Conservation (phyloP, 2,797 vertebrate species). For the Chelonia mydas region DNA sequence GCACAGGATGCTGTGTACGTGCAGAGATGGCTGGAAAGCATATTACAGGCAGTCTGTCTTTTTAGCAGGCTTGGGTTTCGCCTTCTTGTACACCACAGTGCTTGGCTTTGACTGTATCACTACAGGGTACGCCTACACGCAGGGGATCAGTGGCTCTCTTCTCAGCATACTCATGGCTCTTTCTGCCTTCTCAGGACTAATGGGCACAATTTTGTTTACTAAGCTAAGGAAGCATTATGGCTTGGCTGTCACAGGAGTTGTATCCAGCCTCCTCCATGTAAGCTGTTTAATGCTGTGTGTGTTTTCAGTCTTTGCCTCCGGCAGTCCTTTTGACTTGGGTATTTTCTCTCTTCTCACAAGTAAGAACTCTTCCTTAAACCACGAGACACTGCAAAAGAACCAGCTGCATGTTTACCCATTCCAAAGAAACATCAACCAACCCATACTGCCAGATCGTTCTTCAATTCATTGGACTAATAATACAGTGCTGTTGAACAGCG, state of each 20-base stretch:
- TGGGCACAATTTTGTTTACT: constrained; percentile 87
- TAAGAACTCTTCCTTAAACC: constrained; percentile 73
- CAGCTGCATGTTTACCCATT: constrained; percentile 79
- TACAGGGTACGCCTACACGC: constrained; percentile 85
- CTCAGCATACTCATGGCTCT: constrained; percentile 87
- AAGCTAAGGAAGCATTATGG: constrained; percentile 83
- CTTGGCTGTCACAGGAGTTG: constrained; percentile 84
- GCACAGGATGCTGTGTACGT: constrained; percentile 78
- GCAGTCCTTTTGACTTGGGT: constrained; percentile 86
- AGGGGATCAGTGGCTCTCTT: constrained; percentile 87
- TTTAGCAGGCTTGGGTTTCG: constrained; percentile 86
- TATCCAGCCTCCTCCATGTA: constrained; percentile 86
- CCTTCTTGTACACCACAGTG: constrained; percentile 88
- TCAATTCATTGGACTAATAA: constrained; percentile 91
- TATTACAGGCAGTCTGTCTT: constrained; percentile 86
- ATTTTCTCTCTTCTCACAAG: constrained; percentile 78
- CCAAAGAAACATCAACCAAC: constrained; percentile 84
- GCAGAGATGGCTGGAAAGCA: constrained; percentile 82
- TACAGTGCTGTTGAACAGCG: constrained; percentile 85
- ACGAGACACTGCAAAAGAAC: constrained; percentile 72
- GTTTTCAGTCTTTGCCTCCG: constrained; percentile 87
- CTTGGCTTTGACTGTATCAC: constrained; percentile 89
- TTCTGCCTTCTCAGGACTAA: constrained; percentile 83
- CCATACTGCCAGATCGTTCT: constrained; percentile 84
- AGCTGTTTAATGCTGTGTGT: constrained; percentile 85